Conservation (phyloP, 1,140 invertebrate genomes). For the Caenorhabditis tropicalis region DNA sequence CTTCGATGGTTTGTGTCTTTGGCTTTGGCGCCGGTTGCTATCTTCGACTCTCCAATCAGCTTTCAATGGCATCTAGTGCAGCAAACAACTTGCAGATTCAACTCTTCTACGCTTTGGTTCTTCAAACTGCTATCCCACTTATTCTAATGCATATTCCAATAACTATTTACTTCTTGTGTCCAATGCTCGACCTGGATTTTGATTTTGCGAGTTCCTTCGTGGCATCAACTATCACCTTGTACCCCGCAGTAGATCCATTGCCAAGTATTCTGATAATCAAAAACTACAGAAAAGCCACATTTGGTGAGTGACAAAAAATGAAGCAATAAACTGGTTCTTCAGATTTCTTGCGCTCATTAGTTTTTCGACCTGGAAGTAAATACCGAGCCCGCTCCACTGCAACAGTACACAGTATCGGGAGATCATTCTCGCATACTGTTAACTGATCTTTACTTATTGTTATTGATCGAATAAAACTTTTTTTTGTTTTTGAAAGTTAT, state of each 20-base stretch:
- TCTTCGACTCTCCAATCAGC: background rate
- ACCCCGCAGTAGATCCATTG: background rate
- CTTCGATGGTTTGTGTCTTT: background rate
- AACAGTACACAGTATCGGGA: background rate
- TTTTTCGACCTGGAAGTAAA: background rate
- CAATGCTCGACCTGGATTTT: constrained; percentile 23
- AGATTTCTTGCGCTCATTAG: background rate
- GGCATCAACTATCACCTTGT: background rate
- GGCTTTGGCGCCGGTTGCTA: background rate
- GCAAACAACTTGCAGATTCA: background rate
- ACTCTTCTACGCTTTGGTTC: background rate
- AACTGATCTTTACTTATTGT: background rate
- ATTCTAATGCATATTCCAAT: constrained; percentile 4
- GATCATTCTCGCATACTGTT: background rate
- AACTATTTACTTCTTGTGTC: background rate
- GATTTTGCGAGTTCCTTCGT: background rate
- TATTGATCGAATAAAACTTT: no score
- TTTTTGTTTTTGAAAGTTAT: no score
- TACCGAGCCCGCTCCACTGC: background rate
- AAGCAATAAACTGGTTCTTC: background rate
- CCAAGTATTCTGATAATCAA: background rate
- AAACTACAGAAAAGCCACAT: background rate
- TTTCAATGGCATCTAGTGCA: background rate
- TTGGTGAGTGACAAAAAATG: background rate
- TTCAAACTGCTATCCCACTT: background rate